Percentiles rank a stretch among this genome's conserved stretches.
Evolutionary conservation across 1,140 invertebrate species (phyloP).

Genomic region (Caenorhabditis remanei): DNA sequence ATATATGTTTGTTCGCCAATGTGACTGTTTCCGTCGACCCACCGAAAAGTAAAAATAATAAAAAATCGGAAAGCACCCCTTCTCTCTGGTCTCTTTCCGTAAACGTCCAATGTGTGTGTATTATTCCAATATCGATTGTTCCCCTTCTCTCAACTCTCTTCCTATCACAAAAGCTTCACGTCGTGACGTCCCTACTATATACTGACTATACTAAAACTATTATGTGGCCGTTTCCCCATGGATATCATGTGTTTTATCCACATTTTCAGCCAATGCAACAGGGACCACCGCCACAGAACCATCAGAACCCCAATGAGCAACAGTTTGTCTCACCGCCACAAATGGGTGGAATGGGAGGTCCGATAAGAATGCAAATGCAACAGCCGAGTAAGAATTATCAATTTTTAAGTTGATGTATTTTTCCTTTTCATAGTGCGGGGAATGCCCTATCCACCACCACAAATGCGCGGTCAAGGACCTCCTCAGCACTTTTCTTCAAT

Average conservation of each 20-base stretch:
- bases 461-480: conserved; percentile 31
- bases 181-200: not conserved
- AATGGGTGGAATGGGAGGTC: conserved; percentile 38
- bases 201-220: conserved; percentile 2
- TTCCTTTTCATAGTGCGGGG: not conserved
- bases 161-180: conserved; percentile 38
- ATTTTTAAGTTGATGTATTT: not conserved
- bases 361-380: conserved; percentile 49
- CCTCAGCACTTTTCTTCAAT: conserved; percentile 21
- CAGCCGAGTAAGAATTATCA: not conserved
- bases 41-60: conserved; percentile 15
- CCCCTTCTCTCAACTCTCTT: not conserved
- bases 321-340: conserved; percentile 20
- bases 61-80: conserved; percentile 20
- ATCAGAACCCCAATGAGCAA: conserved; percentile 10
- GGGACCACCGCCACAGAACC: conserved; percentile 3
- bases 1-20: not conserved
- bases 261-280: conserved; percentile 48
- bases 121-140: conserved; percentile 52
- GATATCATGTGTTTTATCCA: conserved; percentile 4
- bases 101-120: conserved; percentile 37
- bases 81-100: conserved; percentile 11
- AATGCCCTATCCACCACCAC: conserved; percentile 29
- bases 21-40: not conserved
- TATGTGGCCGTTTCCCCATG: conserved; percentile 14